Conservation (phyloP, 2,113 vertebrate genomes). For the Symphodus melops region DNA sequence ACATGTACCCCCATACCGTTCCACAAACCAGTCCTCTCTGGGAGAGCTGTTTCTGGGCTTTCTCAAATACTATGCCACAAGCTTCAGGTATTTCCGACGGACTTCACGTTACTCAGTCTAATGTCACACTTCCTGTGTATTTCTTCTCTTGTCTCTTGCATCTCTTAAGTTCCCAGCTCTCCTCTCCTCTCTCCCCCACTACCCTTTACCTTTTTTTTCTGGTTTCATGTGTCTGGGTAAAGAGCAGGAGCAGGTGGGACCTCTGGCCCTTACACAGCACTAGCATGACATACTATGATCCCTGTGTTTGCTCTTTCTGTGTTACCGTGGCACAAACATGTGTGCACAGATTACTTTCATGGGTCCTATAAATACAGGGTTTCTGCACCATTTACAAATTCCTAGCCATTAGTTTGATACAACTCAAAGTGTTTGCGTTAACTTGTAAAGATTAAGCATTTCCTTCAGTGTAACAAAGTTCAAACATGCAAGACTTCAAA, state of each 20-base stretch:
- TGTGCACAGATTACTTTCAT: not conserved
- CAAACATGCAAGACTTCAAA: not conserved
- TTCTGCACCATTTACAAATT: no score
- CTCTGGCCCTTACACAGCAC: constrained; percentile 64
- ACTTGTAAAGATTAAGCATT: no score
- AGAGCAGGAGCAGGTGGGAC: constrained; percentile 83
- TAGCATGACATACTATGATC: constrained; percentile 56
- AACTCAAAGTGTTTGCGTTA: no score
- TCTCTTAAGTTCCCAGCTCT: constrained; percentile 29
- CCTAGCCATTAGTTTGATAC: no score
- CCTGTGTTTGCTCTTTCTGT: constrained; percentile 53
- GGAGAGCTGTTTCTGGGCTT: constrained; percentile 94
- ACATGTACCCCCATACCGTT: constrained; percentile 87
- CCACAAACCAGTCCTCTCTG: constrained; percentile 90
- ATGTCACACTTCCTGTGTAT: constrained; percentile 1
- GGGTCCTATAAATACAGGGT: no score
- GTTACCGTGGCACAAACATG: constrained; percentile 15
- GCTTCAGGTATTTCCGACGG: constrained; percentile 90
- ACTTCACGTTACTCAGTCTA: constrained; percentile 11
- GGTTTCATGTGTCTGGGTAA: constrained; percentile 80
- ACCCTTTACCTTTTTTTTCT: constrained; percentile 59
- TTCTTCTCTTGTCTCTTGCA: constrained; percentile 18
- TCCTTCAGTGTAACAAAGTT: not conserved
- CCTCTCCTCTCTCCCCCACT: constrained; percentile 43
- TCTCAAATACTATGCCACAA: constrained; percentile 92